Base-by-base conservation (phyloP, 2,888 invertebrate genomes). In the Andrena dorsata region DNA sequence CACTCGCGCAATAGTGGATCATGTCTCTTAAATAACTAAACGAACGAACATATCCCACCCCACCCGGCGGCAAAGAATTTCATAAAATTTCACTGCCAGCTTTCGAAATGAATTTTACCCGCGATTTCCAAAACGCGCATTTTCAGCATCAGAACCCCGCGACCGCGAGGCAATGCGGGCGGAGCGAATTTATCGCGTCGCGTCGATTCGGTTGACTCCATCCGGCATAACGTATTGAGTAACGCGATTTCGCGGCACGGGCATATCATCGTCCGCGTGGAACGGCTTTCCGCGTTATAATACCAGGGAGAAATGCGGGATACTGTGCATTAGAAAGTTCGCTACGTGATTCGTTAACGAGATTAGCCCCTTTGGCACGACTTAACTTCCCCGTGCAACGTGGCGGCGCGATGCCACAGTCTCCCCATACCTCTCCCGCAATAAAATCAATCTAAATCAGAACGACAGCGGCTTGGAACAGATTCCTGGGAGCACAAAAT, bases 291-390 rank as follows among this genome's bases (percentile, higher is more conserved):
- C 47, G 10, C 66, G 30, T 60, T 26, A 75, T 74, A 61, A 74
- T 53, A 63, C 64, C 6, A 26, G 35, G 51, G 16, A 56, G 73
- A 71, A 16, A 71, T 74, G 30, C 76, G 26, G 58, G 58, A 32
- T 53, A 53, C 65, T 72, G 30, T 69, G 74, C 64, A 35, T 74
- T 53, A 69, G 72, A 74, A 86, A 88, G 63, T 81, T 88, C 20
- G 71, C 78, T 80, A 81, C 83, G 88, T 80, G 85, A 88, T 85
- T 83, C 68, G 82, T 82, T 83, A 86, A 85, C 80, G 66, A 66
- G 76, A 82, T 80, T 75, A 82, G 60, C 63, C 53, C 23, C 41
- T 13, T 41, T 58, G 47, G 69, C n/a, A 51, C 72, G 66, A 81
- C 74, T 76, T 71, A 76, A 78, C 74, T 78, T 74, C 76, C 41